Percentiles rank a stretch among this genome's conserved stretches.
These are phyloP conservation scores for Trissolcus basalis DNA, from an alignment of 1,140 invertebrate species.

Conservation along the genomic window DNA sequence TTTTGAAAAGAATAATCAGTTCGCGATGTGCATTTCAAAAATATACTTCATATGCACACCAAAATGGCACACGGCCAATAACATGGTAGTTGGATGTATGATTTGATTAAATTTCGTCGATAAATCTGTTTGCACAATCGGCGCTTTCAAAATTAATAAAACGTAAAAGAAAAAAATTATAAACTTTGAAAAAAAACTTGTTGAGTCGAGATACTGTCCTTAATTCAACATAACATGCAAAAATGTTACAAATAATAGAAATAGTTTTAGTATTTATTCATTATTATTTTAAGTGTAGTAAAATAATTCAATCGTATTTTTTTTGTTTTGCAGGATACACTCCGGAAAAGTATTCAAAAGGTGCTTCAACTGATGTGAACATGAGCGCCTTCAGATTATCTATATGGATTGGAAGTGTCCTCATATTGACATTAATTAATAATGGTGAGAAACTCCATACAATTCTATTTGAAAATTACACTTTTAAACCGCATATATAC, in stretches of 20 bases:
- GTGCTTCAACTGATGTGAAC: slow-evolving; percentile 45
- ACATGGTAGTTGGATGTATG: not conserved
- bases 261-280: too few species aligned
- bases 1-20: too few species aligned
- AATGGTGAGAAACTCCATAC: slow-evolving; percentile 15
- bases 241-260: too few species aligned
- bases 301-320: too few species aligned
- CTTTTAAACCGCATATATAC: too few species aligned
- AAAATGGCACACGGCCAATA: not conserved
- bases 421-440: slow-evolving; percentile 10
- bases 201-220: too few species aligned
- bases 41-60: not conserved
- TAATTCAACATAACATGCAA: too few species aligned
- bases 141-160: too few species aligned
- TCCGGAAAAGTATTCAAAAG: slow-evolving; percentile 36
- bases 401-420: slow-evolving; percentile 35
- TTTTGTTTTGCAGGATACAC: slow-evolving; percentile 34
- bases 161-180: too few species aligned
- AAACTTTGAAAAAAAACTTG: too few species aligned
- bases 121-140: not conserved
- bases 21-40: slow-evolving; percentile 1
- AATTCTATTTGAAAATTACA: too few species aligned
- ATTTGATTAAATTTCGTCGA: slow-evolving; percentile 7
- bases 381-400: slow-evolving; percentile 43
- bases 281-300: too few species aligned